These are phyloP conservation scores for Chunga burmeisteri DNA, from an alignment of 2,113 vertebrate species.

Conservation along the genomic window DNA sequence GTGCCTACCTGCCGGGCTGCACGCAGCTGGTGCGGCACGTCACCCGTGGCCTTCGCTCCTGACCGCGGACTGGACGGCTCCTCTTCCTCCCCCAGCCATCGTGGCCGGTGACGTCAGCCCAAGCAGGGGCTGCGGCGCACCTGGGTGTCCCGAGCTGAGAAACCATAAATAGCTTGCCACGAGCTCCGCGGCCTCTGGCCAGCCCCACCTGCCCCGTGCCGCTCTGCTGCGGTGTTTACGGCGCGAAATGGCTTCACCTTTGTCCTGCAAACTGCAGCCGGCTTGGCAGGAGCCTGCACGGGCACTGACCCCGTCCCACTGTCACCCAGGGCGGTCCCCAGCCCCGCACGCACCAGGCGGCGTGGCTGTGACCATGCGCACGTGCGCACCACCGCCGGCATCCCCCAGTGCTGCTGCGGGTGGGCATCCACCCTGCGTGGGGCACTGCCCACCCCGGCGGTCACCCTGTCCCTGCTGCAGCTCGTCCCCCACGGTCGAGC, in stretches of 20 bases:
- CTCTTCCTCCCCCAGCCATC: background rate
- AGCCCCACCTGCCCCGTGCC: background rate
- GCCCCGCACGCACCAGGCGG: background rate
- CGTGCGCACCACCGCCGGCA: accelerated
- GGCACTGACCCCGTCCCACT: background rate
- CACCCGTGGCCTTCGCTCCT: background rate
- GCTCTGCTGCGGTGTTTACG: background rate
- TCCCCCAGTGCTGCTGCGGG: accelerated
- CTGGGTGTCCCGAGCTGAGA: background rate
- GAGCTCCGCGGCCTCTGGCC: background rate
- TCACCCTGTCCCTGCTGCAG: accelerated
- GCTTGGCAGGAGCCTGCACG: accelerated
- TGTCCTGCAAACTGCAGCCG: background rate
- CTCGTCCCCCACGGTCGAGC: accelerated
- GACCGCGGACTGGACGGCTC: background rate
- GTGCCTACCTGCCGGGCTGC: constrained; percentile 42
- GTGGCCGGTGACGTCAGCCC: background rate
- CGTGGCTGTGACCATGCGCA: accelerated
- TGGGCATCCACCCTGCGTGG: background rate
- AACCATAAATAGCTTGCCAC: background rate
- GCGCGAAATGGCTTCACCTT: background rate
- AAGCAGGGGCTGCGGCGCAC: background rate
- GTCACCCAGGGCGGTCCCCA: too few relatives aligned
- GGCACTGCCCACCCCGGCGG: background rate
- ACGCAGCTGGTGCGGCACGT: background rate